Percentiles rank a stretch among this genome's conserved stretches.
These are phyloP conservation scores for Callaeas wilsoni DNA, from an alignment of 2,113 vertebrate species.

Conservation along the genomic window DNA sequence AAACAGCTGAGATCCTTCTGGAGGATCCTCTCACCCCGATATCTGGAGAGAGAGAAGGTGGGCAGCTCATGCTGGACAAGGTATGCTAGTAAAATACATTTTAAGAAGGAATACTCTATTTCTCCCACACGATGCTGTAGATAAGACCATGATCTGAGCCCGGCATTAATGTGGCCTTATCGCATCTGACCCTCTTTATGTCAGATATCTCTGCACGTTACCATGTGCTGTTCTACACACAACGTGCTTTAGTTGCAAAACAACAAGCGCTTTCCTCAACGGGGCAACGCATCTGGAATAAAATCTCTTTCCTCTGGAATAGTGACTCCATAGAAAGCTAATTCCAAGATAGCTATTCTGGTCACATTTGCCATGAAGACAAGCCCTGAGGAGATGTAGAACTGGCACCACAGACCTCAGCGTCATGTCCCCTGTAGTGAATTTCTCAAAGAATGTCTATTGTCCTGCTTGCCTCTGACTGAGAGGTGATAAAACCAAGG, in stretches of 20 bases:
- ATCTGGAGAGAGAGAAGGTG: background rate
- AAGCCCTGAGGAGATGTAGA: slow-evolving; percentile 44
- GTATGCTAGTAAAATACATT: background rate
- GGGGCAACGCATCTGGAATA: background rate
- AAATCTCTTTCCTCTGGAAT: slow-evolving; percentile 1
- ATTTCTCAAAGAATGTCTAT: slow-evolving; percentile 41
- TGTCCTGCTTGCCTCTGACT: slow-evolving; percentile 48
- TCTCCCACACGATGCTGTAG: background rate
- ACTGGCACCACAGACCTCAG: slow-evolving; percentile 35
- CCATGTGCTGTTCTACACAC: background rate
- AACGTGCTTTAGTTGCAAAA: rapidly evolving
- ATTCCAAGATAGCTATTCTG: slow-evolving; percentile 53
- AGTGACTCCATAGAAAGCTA: background rate
- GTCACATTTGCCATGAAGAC: slow-evolving; percentile 46
- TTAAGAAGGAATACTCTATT: background rate
- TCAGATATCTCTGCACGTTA: background rate
- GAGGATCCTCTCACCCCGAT: background rate
- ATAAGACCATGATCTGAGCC: background rate
- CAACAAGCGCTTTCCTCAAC: background rate
- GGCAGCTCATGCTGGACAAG: background rate
- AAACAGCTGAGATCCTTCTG: background rate
- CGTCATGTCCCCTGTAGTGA: slow-evolving; percentile 18
- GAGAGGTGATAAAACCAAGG: slow-evolving; percentile 50
- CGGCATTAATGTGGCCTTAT: rapidly evolving
- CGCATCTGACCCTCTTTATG: background rate